phyloP scores from a whole-genome alignment of 2,797 vertebrate species.

The Alosa sapidissima region DNA sequence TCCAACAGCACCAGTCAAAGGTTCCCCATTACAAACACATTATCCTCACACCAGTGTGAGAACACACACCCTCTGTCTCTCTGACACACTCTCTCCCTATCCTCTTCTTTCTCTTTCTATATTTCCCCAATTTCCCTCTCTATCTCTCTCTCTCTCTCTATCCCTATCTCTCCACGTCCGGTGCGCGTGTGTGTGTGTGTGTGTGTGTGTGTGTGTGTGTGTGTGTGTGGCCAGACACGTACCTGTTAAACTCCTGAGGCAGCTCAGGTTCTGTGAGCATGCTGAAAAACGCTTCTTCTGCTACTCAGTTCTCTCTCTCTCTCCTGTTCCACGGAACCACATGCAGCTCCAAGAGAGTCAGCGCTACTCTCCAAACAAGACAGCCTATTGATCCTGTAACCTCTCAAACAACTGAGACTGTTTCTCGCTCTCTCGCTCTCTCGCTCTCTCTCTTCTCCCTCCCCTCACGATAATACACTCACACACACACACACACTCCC shows the following conservation, averaged over 20 bases:
- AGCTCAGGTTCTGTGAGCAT: constrained; percentile 99
- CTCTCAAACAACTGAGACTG: constrained; percentile 82
- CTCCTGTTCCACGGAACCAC: constrained; percentile 78
- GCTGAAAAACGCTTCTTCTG: constrained; percentile 87
- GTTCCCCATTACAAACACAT: background rate
- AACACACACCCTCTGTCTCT: constrained; percentile 23
- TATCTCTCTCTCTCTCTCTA: constrained; percentile 11
- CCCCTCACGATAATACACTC: constrained; percentile 46
- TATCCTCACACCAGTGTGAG: background rate
- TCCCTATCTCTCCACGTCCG: constrained; percentile 44
- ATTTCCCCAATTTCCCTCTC: background rate
- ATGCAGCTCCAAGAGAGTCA: constrained; percentile 77
- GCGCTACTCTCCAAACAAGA: constrained; percentile 29
- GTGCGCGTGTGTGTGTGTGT: constrained; percentile 38
- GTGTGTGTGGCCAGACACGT: constrained; percentile 67
- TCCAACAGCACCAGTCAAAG: background rate
- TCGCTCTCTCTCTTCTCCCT: constrained; percentile 59
- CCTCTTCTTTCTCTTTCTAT: background rate
- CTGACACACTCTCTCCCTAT: background rate
- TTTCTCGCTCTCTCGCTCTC: constrained; percentile 66
- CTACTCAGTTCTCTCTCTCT: constrained; percentile 74
- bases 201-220: constrained; percentile 43
- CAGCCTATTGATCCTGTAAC: constrained; percentile 93
- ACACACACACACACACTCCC: constrained; percentile 40
- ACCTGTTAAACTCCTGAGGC: constrained; percentile 99